These are phyloP conservation scores for Dermatophagoides farinae DNA, from an alignment of 1,140 invertebrate species.

Conservation along the genomic window DNA sequence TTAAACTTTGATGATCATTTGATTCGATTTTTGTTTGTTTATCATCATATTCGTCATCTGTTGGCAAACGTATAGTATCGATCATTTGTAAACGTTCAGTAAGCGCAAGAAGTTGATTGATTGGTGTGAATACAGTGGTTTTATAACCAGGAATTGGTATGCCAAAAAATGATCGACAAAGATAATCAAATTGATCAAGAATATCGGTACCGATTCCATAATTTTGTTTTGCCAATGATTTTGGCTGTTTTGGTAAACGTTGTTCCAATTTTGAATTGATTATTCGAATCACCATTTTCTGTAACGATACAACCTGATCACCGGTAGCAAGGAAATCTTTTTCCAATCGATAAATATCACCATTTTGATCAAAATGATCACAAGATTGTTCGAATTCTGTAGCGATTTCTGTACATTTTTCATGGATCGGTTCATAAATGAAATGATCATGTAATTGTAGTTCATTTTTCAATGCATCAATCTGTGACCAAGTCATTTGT, in stretches of 20 bases:
- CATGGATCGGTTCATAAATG: neutral
- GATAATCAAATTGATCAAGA: neutral
- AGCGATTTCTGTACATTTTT: neutral
- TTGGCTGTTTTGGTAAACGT: neutral
- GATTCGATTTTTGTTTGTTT: neutral
- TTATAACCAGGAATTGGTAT: neutral
- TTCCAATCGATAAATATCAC: neutral
- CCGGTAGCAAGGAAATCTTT: neutral
- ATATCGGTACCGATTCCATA: too few species aligned
- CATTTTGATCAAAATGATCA: neutral
- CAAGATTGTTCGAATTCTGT: neutral
- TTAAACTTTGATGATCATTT: neutral
- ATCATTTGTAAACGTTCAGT: neutral
- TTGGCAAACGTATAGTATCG: neutral
- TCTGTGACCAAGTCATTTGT: neutral
- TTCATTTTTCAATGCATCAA: neutral
- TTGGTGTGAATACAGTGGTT: neutral
- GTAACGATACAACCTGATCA: neutral
- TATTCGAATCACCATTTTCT: slow-evolving; percentile 5
- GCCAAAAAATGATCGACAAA: neutral
- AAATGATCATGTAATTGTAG: neutral
- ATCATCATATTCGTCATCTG: neutral
- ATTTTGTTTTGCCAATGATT: too few species aligned
- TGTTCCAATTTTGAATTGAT: neutral
- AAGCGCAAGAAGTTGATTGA: neutral